phyloP scores from a whole-genome alignment of 1,140 invertebrate species.

The Agrypnia vestita region DNA sequence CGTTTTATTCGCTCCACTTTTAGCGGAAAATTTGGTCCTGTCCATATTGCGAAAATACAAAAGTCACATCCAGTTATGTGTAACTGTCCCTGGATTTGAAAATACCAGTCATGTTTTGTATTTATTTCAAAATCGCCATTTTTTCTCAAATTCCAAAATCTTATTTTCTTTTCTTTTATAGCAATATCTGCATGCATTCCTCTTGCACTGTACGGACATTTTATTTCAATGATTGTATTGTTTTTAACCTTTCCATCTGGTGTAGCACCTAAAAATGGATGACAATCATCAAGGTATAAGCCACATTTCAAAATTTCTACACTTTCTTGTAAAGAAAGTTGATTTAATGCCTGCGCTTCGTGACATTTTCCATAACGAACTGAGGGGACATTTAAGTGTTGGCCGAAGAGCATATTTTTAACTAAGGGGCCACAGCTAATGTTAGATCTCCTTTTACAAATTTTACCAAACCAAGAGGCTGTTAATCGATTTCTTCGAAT shows the following conservation, averaged over 20 bases:
- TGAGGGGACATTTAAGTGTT: neutral
- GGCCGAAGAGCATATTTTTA: slow-evolving; percentile 52
- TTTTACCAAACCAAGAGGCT: slow-evolving; percentile 55
- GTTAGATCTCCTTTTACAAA: slow-evolving; percentile 35
- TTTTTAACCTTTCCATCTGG: slow-evolving; percentile 63
- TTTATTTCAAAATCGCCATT: too few species aligned
- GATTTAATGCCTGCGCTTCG: neutral
- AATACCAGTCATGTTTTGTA: too few species aligned
- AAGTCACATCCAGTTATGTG: too few species aligned
- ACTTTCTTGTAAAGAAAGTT: slow-evolving; percentile 2
- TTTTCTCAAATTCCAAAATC: too few species aligned
- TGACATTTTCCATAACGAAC: neutral
- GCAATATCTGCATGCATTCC: neutral
- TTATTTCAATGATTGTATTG: neutral
- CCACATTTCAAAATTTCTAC: slow-evolving; percentile 62
- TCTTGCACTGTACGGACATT: neutral
- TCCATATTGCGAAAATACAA: too few species aligned
- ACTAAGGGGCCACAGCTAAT: slow-evolving; percentile 43
- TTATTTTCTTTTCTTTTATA: too few species aligned
- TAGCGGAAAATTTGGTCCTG: too few species aligned
- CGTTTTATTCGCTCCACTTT: too few species aligned
- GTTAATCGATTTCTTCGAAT: slow-evolving; percentile 57
- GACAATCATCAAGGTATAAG: slow-evolving; percentile 64
- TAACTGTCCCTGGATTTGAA: too few species aligned
- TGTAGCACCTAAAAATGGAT: slow-evolving; percentile 64